Evolutionary conservation across 2,888 invertebrate genomes (phyloP), one percentile per base, ranked within the genome.

Genomic region (Stenurella melanura): DNA sequence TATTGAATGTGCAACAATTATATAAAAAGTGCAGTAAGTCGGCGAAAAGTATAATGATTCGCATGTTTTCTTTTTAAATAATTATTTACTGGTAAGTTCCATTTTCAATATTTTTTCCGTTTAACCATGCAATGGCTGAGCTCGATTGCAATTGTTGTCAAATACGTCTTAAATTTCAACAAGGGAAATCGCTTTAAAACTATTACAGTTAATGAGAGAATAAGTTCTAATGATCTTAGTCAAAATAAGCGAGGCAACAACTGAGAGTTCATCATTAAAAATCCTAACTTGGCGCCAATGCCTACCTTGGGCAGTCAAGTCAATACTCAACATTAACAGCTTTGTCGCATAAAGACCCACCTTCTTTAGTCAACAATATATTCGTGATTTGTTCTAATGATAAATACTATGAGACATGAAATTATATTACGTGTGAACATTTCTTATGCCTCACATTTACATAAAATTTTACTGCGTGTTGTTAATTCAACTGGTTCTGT

Each of bases 341-440:
- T 19, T 19, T 26, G 18, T 19, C 42, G 26, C n/a, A 21, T 12
- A 21, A 19, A 42, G 42, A 34, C 63, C 72, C 63, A 72, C 72
- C 72, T 72, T 63, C 50, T 21, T n/a, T 15, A 21, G 18, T 26
- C 50, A 63, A 61, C 63, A 72, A 72, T 63, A 30, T 21, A 50
- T 72, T 63, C 54, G 56, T 54, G 61, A 72, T 72, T 63, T 54
- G 72, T 63, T 61, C 63, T 34, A 63, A 50, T 26, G 54, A 72
- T 72, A 70, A 70, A 70, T 58, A 63, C 58, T 38, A 71, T 71
- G 50, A 71, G 34, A n/a, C 54, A 54, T 26, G 50, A 54, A 72
- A 72, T 71, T 61, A 63, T 72, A 63, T 70, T 72, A 72, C 63
- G 72, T 72, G 72, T 54, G 60, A 63, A 72, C 72, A 54, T 63